These are phyloP conservation scores for Trachops cirrhosus DNA, from an alignment of 2,797 vertebrate species.

Conservation along the genomic window DNA sequence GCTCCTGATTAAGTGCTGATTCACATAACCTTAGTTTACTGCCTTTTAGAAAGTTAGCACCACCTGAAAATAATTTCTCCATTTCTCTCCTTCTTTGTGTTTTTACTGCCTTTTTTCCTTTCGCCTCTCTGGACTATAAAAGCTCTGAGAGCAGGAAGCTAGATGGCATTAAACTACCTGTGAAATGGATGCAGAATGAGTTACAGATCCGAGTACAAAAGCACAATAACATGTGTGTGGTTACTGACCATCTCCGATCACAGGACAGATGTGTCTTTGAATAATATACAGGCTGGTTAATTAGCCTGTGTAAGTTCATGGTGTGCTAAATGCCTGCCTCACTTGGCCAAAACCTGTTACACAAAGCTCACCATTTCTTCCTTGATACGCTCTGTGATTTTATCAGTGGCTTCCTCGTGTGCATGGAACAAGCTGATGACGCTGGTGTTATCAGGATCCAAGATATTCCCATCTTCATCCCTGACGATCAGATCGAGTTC, in stretches of 20 bases:
- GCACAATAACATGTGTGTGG: neutral
- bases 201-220: neutral
- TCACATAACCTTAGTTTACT: neutral
- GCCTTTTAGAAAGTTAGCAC: neutral
- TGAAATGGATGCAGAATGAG: neutral
- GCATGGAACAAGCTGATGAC: constrained; percentile 97
- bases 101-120: neutral
- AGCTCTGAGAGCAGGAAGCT: neutral
- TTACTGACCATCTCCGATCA: neutral
- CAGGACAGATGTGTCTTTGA: constrained; percentile 24
- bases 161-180: neutral
- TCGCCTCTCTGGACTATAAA: neutral
- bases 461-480: constrained; percentile 95
- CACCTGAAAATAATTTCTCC: neutral
- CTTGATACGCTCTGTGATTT: constrained; percentile 95
- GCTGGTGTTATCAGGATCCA: constrained; percentile 95
- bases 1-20: neutral
- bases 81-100: neutral
- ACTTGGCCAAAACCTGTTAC: neutral
- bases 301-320: constrained; percentile 29
- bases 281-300: neutral
- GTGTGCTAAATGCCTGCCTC: neutral
- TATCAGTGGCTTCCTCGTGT: constrained; percentile 92
- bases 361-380: constrained; percentile 91
- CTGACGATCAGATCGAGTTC: constrained; percentile 95